Base-by-base conservation (phyloP, 2,113 vertebrate species). In the Sarotherodon lohbergeri region DNA sequence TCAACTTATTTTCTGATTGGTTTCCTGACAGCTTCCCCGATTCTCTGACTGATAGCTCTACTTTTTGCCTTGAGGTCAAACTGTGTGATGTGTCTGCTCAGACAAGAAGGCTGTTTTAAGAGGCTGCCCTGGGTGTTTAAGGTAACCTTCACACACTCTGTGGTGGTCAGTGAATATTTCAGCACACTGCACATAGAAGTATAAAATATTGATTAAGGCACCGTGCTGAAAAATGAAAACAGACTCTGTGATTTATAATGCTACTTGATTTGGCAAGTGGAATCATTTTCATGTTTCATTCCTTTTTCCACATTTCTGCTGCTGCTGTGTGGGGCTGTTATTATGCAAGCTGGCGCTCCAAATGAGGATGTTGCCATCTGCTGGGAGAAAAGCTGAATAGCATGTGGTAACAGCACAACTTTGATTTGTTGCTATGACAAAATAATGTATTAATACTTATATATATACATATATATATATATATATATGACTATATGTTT, bases 71-170 rank as follows among this genome's bases (percentile, higher is more conserved):
- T 24, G 79, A 95, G 95, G 90, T 96, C 94, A 80, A 95, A 95
- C 86, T 93, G 93, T 91, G 93, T 91, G 85, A 94, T 94, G 94
- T 82, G 88, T 95, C 88, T 94, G 93, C 68, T 87, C 90, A 86
- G 90, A 96, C 86, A 92, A 92, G 52, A 92, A 27, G 56, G 78
- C 88, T 78, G 87, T 94, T 91, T 82, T 91, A 36, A 81, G 91
- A 94, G 59, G 92, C 88, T 76, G 17, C 90, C 83, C 48, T 89
- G 90, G 86, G 89, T 91, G 41, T 87, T 95, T 50, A 93, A 93
- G 91, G 94, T 93, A 91, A 93, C 90, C 83, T 79, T 89, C 82
- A 84, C 57, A 87, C 86, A 39, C 79, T 88, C 81, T 79, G 71
- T 81, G 71, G 9, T 88, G 89, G 84, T 56, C 81, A 81, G 82